A percentile compares a stretch with the other conserved stretches of the same genome.
phyloP scores from a whole-genome alignment of 2,113 vertebrate genomes.

The Phylloscopus trochiloides region DNA sequence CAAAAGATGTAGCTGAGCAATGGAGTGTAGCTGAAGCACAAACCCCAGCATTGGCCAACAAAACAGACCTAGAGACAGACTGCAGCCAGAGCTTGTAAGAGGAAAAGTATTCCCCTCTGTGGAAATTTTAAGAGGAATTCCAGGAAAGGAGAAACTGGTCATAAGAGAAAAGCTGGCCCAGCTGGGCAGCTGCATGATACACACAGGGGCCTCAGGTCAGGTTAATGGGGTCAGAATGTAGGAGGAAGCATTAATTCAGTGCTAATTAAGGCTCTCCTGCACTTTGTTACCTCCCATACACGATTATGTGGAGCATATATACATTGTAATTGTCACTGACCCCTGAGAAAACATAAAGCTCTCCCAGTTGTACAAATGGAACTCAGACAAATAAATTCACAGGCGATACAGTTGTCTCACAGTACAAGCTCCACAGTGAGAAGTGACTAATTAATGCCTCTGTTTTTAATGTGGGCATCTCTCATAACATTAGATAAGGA shows the following conservation, averaged over 20 bases:
- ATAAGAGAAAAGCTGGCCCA: neutral
- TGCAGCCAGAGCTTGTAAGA: neutral
- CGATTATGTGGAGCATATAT: neutral
- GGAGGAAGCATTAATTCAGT: neutral
- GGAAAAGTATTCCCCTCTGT: neutral
- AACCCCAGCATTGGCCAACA: neutral
- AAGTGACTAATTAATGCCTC: neutral
- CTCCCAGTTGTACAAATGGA: neutral
- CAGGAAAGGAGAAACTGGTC: neutral
- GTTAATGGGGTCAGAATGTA: fast-evolving
- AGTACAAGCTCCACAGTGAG: neutral
- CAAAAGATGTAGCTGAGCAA: neutral
- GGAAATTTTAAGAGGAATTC: neutral
- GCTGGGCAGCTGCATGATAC: neutral
- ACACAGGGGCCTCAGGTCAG: neutral
- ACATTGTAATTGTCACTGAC: neutral
- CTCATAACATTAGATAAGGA: neutral
- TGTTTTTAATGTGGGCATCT: neutral
- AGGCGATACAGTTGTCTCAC: neutral
- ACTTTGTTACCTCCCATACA: neutral
- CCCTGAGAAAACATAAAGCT: neutral
- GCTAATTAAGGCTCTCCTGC: neutral
- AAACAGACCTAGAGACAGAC: neutral
- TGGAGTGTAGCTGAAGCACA: neutral
- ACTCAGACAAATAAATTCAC: neutral